Percentiles rank a stretch among this genome's conserved stretches.
Conservation (phyloP, 1,140 invertebrate species). For the Leptonema lineaticorne region DNA sequence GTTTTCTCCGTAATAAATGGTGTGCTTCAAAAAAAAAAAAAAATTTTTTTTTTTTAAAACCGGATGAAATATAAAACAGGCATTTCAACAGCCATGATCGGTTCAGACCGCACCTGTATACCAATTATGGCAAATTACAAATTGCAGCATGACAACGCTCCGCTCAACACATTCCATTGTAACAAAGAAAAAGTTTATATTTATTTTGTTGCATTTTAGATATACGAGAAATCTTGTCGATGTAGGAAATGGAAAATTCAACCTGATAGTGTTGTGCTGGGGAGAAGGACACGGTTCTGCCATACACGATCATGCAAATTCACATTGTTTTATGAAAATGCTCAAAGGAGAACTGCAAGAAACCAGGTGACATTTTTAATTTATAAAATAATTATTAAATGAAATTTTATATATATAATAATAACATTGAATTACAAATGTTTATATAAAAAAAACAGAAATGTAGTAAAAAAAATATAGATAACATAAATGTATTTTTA, state of each 20-base stretch:
- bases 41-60: too few relatives aligned
- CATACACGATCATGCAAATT: slow-evolving; percentile 95
- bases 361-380: slow-evolving; percentile 54
- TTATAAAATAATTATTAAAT: too few relatives aligned
- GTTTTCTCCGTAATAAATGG: too few relatives aligned
- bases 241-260: slow-evolving; percentile 95
- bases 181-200: too few relatives aligned
- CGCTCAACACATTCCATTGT: too few relatives aligned
- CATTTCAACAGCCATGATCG: background rate
- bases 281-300: slow-evolving; percentile 90
- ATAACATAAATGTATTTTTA: too few relatives aligned
- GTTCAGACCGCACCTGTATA: background rate
- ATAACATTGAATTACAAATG: too few relatives aligned
- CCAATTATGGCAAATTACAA: background rate
- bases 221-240: slow-evolving; percentile 95
- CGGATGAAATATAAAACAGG: background rate
- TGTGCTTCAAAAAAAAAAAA: too few relatives aligned
- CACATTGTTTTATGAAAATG: slow-evolving; percentile 98
- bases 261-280: slow-evolving; percentile 97
- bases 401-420: too few relatives aligned
- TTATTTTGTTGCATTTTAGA: slow-evolving; percentile 53
- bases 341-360: slow-evolving; percentile 71
- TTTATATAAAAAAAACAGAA: too few relatives aligned
- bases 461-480: too few relatives aligned
- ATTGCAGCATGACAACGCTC: background rate